These are phyloP conservation scores for Balanococcus diminutus DNA, from an alignment of 2,888 invertebrate genomes.

Conservation along the genomic window DNA sequence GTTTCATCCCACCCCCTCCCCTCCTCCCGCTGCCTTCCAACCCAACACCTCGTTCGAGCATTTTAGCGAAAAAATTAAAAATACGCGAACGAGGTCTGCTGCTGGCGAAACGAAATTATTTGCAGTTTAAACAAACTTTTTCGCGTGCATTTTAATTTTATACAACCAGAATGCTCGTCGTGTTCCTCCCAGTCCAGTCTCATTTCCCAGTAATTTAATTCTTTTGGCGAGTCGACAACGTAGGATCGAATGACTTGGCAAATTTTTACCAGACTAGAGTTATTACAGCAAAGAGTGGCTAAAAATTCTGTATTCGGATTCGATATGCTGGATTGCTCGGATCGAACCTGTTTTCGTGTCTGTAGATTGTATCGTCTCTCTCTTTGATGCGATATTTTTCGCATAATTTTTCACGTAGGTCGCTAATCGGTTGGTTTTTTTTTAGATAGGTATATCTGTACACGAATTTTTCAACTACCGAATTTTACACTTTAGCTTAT, in stretches of 20 bases:
- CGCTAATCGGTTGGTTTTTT: neutral
- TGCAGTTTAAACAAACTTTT: neutral
- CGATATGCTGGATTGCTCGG: too few relatives aligned
- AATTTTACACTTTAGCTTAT: neutral
- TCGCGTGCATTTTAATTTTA: neutral
- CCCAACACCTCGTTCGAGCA: neutral
- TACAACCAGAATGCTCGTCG: neutral
- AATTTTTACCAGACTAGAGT: neutral
- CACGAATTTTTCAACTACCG: conserved; percentile 23
- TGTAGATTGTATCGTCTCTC: neutral
- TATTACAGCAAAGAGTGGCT: neutral
- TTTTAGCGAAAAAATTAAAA: neutral
- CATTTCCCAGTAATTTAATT: neutral
- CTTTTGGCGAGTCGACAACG: neutral
- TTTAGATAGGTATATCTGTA: neutral
- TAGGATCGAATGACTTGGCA: neutral
- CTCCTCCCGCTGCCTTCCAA: too few relatives aligned
- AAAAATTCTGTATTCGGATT: neutral
- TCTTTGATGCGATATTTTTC: neutral
- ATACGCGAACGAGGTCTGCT: neutral
- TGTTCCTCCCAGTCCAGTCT: neutral
- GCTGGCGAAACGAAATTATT: neutral
- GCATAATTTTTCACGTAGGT: neutral
- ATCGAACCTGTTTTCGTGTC: neutral
- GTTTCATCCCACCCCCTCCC: neutral